Conservation (phyloP, 2,113 vertebrate species). For the Eonycteris spelaea region DNA sequence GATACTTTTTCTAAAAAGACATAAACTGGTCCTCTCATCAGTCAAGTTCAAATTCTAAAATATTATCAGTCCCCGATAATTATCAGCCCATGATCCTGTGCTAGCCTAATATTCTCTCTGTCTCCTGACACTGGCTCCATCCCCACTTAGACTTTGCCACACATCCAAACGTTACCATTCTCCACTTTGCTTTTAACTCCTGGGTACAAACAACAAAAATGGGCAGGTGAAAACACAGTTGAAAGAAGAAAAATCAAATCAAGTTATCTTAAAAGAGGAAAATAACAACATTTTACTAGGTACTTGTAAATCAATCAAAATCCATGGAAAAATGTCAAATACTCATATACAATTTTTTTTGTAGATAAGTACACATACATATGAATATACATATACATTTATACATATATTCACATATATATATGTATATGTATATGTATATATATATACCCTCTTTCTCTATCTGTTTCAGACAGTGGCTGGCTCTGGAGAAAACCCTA, state of each 20-base stretch:
- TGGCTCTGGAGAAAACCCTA: neutral
- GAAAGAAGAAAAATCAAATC: slow-evolving; percentile 10
- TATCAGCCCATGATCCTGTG: neutral
- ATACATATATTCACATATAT: too few species aligned
- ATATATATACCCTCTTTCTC: neutral
- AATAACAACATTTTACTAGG: neutral
- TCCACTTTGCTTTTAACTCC: neutral
- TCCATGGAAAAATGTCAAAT: slow-evolving; percentile 11
- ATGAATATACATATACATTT: too few species aligned
- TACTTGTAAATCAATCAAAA: slow-evolving; percentile 6
- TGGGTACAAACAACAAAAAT: neutral
- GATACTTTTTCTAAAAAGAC: neutral
- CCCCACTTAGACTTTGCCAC: neutral
- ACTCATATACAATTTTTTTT: neutral
- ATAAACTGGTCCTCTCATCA: neutral
- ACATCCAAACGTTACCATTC: neutral
- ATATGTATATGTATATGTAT: neutral
- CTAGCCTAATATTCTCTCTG: neutral
- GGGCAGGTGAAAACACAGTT: neutral
- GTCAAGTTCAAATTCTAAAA: neutral
- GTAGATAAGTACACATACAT: neutral
- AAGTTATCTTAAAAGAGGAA: neutral
- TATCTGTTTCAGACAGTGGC: neutral
- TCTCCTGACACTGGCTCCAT: neutral
- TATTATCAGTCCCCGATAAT: neutral